These are phyloP conservation scores for Callinectes sapidus DNA, from an alignment of 2,888 invertebrate species.

Conservation along the genomic window DNA sequence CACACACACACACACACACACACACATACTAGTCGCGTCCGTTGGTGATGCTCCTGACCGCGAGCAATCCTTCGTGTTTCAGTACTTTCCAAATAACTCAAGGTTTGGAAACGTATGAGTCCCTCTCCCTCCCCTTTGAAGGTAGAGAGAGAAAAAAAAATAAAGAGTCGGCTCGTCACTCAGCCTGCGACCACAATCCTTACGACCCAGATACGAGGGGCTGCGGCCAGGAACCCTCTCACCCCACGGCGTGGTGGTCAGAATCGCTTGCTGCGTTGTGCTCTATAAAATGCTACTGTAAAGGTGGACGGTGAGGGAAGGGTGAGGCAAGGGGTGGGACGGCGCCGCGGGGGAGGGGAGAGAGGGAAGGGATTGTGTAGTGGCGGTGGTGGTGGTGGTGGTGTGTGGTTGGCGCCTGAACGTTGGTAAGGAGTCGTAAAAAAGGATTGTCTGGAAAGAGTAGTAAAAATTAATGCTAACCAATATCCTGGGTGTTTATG, in stretches of 20 bases:
- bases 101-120: conserved; percentile 32
- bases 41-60: background rate
- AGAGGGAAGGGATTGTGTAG: background rate
- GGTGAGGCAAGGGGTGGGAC: conserved; percentile 23
- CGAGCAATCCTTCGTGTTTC: conserved; percentile 29
- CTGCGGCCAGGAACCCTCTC: conserved; percentile 1
- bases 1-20: too few relatives aligned
- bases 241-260: conserved; percentile 10
- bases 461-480: conserved; percentile 63
- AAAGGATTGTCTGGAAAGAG: conserved; percentile 60
- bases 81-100: conserved; percentile 29
- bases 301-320: conserved; percentile 29
- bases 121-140: conserved; percentile 18
- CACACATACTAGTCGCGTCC: background rate
- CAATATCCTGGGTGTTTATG: conserved; percentile 62
- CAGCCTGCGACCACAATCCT: conserved; percentile 50
- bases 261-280: conserved; percentile 28
- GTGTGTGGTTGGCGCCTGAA: conserved; percentile 20
- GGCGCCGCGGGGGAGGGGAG: conserved; percentile 21
- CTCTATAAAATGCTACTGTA: conserved; percentile 36
- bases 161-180: conserved; percentile 32
- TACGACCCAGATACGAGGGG: conserved; percentile 45
- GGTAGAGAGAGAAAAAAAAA: background rate
- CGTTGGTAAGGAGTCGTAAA: conserved; percentile 48
- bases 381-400: conserved; percentile 7